phyloP scores from a whole-genome alignment of 2,113 vertebrate genomes.

The Apus apus region DNA sequence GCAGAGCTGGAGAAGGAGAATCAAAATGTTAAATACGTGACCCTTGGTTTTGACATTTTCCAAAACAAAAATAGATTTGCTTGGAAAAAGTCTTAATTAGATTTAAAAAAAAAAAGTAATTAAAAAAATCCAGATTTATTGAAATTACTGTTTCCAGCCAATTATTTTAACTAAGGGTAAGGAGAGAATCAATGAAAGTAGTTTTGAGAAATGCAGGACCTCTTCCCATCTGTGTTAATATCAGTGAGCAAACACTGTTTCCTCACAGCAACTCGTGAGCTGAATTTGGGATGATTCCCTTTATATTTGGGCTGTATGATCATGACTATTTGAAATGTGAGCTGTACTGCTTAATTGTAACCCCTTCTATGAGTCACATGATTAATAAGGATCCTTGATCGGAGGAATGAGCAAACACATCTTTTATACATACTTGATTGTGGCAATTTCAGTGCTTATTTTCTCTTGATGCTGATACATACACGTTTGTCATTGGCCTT shows the following conservation, averaged over 20 bases:
- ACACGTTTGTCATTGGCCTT: not conserved
- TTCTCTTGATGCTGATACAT: not conserved
- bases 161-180: not conserved
- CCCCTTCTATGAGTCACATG: constrained; percentile 13
- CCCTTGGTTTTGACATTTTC: not conserved
- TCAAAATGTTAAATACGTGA: not conserved
- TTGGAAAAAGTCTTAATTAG: not conserved
- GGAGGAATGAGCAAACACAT: constrained; percentile 1
- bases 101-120: not conserved
- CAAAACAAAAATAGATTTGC: not conserved
- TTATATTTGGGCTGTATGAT: not conserved
- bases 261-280: not conserved
- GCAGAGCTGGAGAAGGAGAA: not conserved
- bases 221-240: not conserved
- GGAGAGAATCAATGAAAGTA: not conserved
- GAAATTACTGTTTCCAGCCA: not conserved
- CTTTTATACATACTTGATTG: not conserved
- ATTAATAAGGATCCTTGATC: not conserved
- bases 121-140: not conserved
- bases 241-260: not conserved
- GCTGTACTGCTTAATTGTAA: constrained; percentile 17
- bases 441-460: not conserved
- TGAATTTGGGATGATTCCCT: not conserved
- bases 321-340: not conserved
- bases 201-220: not conserved